Base-by-base conservation (phyloP, 2,113 vertebrate genomes). In the Ctenomys sociabilis region DNA sequence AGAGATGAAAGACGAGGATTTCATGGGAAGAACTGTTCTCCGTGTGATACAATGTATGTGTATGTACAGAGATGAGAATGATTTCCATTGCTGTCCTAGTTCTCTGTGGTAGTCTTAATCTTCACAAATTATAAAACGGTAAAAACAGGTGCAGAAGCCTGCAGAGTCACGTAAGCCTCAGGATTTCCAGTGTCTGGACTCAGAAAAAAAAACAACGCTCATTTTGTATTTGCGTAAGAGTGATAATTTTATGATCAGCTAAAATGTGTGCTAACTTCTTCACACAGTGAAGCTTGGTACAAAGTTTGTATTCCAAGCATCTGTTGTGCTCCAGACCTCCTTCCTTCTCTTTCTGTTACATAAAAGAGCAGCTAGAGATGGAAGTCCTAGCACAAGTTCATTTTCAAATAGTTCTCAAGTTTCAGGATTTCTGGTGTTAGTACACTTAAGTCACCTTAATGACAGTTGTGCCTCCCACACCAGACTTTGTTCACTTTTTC, bases 401-500 rank as follows among this genome's bases (percentile, higher is more conserved):
- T 90, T 59, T 37, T 70, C 17, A 70, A 54, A 66, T 24, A 72
- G 32, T 78, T 64, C 26, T 28, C 26, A 63, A 54, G 40, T 88
- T 94, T 70, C 59, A 61, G 68, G 8, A 52, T 83, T 95, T 97
- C 92, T 85, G 52, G 49, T 22, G 87, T 88, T 30, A 40, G 19
- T 21, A 85, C n/a, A 86, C 49, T 70, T 70, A 96, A 57, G 57
- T n/a, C 28, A 88, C 52, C 45, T 52, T 92, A 95, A 91, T 85
- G 37, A 92, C 75, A 95, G 37, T 45, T 93, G 96, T 95, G 45
- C 22, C 32, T 45, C 52, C 57, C 26, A 59, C 52, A 72, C 24
- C 37, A 85, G 45, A 21, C 64, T 92, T 93, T 93, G 43, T 85
- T 94, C 52, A 96, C 43, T 85, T 91, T 82, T 86, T 95, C 80